A percentile compares a stretch with the other conserved stretches of the same genome.
These are phyloP conservation scores for Helicoverpa zea DNA, from an alignment of 1,140 invertebrate species.

Conservation along the genomic window DNA sequence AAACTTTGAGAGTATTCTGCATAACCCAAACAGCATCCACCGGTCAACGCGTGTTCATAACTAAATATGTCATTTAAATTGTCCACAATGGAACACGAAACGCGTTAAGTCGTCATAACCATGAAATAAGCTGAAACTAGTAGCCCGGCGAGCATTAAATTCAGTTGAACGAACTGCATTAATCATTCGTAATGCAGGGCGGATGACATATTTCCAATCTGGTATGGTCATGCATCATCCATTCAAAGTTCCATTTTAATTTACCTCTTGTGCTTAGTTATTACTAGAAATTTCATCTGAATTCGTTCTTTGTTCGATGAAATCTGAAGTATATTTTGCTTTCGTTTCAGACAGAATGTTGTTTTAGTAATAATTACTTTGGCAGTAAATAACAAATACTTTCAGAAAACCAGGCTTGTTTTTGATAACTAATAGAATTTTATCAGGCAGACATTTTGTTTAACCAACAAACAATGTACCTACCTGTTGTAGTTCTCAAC, in stretches of 20 bases:
- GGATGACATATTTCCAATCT: constrained; percentile 39
- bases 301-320: background rate
- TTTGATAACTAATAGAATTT: background rate
- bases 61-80: too few relatives aligned
- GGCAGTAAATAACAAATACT: too few relatives aligned
- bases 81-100: too few relatives aligned
- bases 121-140: constrained; percentile 15
- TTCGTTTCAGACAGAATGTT: too few relatives aligned
- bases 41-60: too few relatives aligned
- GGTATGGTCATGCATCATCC: constrained; percentile 35
- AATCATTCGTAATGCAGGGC: constrained; percentile 34
- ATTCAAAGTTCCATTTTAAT: constrained; percentile 29
- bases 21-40: too few relatives aligned
- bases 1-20: too few relatives aligned
- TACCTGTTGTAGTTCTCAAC: background rate
- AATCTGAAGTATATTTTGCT: too few relatives aligned
- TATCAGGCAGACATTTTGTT: background rate
- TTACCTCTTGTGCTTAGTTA: background rate
- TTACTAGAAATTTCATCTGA: background rate
- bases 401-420: background rate
- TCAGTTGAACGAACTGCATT: constrained; percentile 33
- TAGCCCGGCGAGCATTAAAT: constrained; percentile 7
- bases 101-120: constrained; percentile 2
- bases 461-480: background rate
- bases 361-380: too few relatives aligned